phyloP scores from a whole-genome alignment of 2,888 invertebrate genomes.

The Dryocosmus kuriphilus region DNA sequence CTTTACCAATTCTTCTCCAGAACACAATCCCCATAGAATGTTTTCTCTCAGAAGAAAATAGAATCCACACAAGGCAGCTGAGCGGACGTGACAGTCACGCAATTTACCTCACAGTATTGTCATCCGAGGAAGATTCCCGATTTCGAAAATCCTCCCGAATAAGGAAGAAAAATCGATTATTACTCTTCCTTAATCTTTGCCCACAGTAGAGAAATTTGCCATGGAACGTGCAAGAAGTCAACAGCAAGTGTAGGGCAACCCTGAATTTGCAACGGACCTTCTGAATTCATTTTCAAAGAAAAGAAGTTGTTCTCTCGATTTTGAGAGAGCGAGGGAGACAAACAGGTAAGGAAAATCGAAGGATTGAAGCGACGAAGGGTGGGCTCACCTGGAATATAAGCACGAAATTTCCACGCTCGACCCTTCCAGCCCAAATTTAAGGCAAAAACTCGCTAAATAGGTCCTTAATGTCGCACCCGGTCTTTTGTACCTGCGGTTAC shows the following conservation, averaged over 20 bases:
- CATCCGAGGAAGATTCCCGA: slow-evolving; percentile 5
- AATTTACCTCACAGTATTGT: slow-evolving; percentile 17
- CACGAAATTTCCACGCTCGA: slow-evolving; percentile 51
- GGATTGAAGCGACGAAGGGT: slow-evolving; percentile 44
- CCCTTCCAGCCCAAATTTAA: slow-evolving; percentile 49
- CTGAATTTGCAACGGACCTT: slow-evolving; percentile 35
- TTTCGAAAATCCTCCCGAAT: slow-evolving; percentile 16
- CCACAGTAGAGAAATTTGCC: slow-evolving; percentile 9
- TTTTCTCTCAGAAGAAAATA: background rate
- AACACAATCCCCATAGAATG: background rate
- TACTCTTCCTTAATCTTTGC: slow-evolving; percentile 13
- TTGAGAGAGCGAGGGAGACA: slow-evolving; percentile 11
- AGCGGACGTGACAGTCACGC: slow-evolving; percentile 40
- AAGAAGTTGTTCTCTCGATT: background rate
- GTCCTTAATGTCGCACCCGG: slow-evolving; percentile 51
- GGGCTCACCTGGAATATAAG: slow-evolving; percentile 43
- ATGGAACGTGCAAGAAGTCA: slow-evolving; percentile 34
- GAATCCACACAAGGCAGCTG: slow-evolving; percentile 25
- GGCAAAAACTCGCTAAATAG: slow-evolving; percentile 57
- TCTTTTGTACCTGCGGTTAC: slow-evolving; percentile 53
- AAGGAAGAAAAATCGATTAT: slow-evolving; percentile 15
- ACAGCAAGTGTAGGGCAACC: slow-evolving; percentile 25
- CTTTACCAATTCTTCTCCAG: background rate
- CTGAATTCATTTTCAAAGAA: slow-evolving; percentile 24
- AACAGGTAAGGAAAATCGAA: background rate